Evolutionary conservation across 2,888 invertebrate species (phyloP), one percentile per base, ranked within the genome.

Genomic region (Catocala nupta): DNA sequence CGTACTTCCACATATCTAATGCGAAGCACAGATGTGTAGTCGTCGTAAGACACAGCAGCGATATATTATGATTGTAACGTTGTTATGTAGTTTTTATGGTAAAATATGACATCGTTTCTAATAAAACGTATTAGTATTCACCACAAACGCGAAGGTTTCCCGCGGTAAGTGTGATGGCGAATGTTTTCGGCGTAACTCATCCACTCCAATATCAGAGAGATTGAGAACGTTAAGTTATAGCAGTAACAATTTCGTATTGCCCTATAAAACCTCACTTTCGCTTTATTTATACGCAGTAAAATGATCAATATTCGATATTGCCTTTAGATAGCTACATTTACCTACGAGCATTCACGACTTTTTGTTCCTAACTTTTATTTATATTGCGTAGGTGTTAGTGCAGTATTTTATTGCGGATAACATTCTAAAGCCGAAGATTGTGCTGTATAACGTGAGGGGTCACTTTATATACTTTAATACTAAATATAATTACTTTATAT

Each of bases 201-300:
- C 89, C 89, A 90, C 90, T 91, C 84, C 87, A 88, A 91, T 92
- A 92, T 88, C 86, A 83, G 83, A 86, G 89, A 90, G 89, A 90
- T 91, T 91, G 87, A 86, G 87, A 86, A 83, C 82, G 89, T 80
- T 88, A 89, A 92, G 89, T 92, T 92, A 93, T 90, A 81, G 89
- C 90, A 82, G 85, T 91, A 92, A 91, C 92, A 91, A 92, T 91
- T 93, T 93, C 88, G 84, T 89, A 93, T 92, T 89, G 90, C 84
- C 89, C 91, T 84, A 92, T 93, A 93, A 93, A 93, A 92, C 90
- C 90, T 87, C 87, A 91, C 91, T 91, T 91, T 89, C 87, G 80
- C 86, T 90, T 90, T 92, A 92, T 93, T 93, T 93, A 93, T 92
- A 88, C 81, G 88, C 90, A 89, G 88, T 90, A 90, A 92, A 91